Evolutionary conservation across 2,113 vertebrate genomes (phyloP).

Genomic region (Grammatotria lemairii): DNA sequence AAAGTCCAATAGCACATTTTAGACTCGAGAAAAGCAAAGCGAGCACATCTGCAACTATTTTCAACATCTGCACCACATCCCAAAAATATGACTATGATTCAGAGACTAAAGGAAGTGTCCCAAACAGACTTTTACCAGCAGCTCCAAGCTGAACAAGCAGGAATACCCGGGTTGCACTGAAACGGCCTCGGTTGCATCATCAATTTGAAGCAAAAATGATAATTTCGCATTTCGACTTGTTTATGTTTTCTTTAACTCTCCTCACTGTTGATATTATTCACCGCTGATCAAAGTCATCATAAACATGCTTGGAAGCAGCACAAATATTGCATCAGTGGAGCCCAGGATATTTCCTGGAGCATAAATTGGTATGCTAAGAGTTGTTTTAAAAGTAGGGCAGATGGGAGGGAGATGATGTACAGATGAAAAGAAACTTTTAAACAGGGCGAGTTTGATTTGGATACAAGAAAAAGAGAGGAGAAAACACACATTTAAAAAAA

Average conservation of each 20-base stretch:
- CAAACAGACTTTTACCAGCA: constrained; percentile 20
- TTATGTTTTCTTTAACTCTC: neutral
- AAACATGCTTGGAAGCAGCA: neutral
- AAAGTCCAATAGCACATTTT: neutral
- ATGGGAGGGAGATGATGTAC: neutral
- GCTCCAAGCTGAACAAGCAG: neutral
- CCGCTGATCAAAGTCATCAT: neutral
- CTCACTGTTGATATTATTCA: neutral
- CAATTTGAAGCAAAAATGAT: neutral
- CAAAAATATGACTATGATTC: constrained; percentile 44
- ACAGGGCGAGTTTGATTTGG: neutral
- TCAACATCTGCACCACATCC: constrained; percentile 43
- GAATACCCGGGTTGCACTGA: constrained; percentile 1
- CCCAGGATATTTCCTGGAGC: neutral
- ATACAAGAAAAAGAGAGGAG: neutral
- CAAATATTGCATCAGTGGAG: constrained; percentile 14
- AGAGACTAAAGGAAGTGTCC: constrained; percentile 21
- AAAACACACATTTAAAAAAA: neutral
- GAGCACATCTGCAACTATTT: constrained; percentile 41
- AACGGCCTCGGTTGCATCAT: constrained; percentile 26
- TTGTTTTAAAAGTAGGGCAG: neutral
- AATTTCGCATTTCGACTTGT: neutral
- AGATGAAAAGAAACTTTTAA: neutral
- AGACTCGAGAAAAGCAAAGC: neutral
- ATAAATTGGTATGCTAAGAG: neutral